A percentile compares a stretch with the other conserved stretches of the same genome.
Conservation (phyloP, 2,113 vertebrate species). For the Cyanoramphus novaezelandiae region DNA sequence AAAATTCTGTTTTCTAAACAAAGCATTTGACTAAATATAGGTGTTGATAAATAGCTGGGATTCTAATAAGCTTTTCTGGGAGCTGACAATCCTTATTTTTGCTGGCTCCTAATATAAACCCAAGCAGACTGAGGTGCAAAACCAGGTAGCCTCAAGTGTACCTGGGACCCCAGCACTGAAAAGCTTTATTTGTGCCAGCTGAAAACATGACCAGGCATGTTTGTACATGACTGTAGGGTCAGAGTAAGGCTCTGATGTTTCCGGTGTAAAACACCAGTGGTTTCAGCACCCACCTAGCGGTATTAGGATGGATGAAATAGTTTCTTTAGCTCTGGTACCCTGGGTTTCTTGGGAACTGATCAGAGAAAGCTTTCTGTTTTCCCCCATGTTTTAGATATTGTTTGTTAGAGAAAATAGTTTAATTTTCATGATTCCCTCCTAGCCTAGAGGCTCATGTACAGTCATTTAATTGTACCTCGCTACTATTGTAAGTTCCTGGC, state of each 20-base stretch:
- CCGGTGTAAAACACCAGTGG: background rate
- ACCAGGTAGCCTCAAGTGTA: background rate
- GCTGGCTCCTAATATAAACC: background rate
- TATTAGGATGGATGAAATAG: background rate
- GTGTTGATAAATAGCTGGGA: background rate
- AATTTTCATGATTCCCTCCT: background rate
- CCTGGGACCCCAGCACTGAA: background rate
- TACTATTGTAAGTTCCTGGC: background rate
- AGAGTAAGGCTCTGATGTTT: background rate
- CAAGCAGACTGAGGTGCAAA: background rate
- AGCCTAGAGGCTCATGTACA: background rate
- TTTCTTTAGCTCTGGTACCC: background rate
- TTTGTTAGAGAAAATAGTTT: background rate
- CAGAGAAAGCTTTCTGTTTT: background rate
- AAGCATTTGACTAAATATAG: background rate
- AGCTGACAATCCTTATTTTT: background rate
- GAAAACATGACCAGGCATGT: background rate
- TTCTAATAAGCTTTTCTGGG: background rate
- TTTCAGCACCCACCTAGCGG: background rate
- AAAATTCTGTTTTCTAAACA: background rate
- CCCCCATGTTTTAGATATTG: background rate
- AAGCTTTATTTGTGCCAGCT: background rate
- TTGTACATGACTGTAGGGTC: background rate
- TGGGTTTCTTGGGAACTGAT: background rate
- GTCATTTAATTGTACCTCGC: background rate